Evolutionary conservation across 2,888 invertebrate species (phyloP).

Genomic region (Diabrotica balteata): DNA sequence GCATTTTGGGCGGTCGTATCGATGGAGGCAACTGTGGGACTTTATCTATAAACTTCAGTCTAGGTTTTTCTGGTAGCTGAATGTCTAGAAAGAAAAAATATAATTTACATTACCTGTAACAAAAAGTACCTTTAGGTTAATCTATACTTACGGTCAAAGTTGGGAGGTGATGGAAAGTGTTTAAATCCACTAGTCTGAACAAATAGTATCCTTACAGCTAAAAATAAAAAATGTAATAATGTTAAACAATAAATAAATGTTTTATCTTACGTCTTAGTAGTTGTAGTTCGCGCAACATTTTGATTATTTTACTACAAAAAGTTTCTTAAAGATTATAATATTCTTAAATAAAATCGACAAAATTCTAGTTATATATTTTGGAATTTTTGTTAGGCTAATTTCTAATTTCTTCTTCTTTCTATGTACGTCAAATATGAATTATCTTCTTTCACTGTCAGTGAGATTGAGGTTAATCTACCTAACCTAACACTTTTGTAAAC

Average conservation of each 20-base stretch:
- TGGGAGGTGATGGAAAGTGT: constrained; percentile 72
- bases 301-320: too few species aligned
- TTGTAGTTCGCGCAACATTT: too few species aligned
- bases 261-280: neutral
- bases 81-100: constrained; percentile 65
- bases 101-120: neutral
- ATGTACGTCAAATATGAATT: too few species aligned
- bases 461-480: too few species aligned
- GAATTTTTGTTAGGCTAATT: too few species aligned
- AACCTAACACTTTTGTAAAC: too few species aligned
- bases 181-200: constrained; percentile 68
- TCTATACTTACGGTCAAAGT: constrained; percentile 68
- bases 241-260: neutral
- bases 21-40: constrained; percentile 73
- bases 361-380: too few species aligned
- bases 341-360: too few species aligned
- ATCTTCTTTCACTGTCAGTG: too few species aligned
- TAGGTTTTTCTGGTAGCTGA: constrained; percentile 75
- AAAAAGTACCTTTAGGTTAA: neutral
- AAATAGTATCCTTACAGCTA: constrained; percentile 41
- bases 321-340: too few species aligned
- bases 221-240: constrained; percentile 19
- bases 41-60: constrained; percentile 75
- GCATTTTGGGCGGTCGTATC: constrained; percentile 82
- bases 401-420: too few species aligned